Base-by-base conservation (phyloP, 2,888 invertebrate species). In the Pilophorus perplexus region DNA sequence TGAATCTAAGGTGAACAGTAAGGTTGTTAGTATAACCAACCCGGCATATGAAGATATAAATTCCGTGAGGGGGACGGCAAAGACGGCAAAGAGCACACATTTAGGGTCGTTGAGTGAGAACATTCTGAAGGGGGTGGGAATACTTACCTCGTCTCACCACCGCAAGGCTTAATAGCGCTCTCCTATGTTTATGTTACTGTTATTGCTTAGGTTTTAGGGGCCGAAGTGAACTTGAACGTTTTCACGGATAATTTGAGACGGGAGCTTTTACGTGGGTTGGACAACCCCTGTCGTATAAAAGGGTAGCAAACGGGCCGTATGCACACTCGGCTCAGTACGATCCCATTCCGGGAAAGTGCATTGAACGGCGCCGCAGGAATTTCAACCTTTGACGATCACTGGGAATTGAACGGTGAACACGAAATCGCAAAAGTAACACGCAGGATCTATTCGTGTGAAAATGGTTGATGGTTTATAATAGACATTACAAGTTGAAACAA, bases 161-260 rank as follows among this genome's bases (percentile, higher is more conserved):
- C 55, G 38, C 55, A 57, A 38, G 38, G 38, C 33, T 57, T 57
- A 40, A 57, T 57, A 57, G 55, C n/a, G n/a, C 40, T 14, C 55
- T 25, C 10, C 14, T 59, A 59, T 59, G 59, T 59, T 59, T 59
- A 59, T 59, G 59, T 59, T 59, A 59, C 42, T 59, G 59, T 59
- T 59, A 59, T 59, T 38, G 59, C 42, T 25, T 14, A 40, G 40
- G 59, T 59, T 59, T 59, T 22, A 40, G 59, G 38, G 40, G 44
- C 20, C 22, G 44, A 27, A 59, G 40, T 2, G 40, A 28, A 25
- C 18, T 52, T 22, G 18, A 59, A 16, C 40, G 59, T 59, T 59
- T 59, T 59, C 59, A 42, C 59, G 59, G 59, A 59, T 59, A 59
- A 59, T 59, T 59, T 59, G 59, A 59, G 42, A 59, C 40, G 59